phyloP scores from a whole-genome alignment of 2,797 vertebrate genomes.

The Otolemur crassicaudatus region DNA sequence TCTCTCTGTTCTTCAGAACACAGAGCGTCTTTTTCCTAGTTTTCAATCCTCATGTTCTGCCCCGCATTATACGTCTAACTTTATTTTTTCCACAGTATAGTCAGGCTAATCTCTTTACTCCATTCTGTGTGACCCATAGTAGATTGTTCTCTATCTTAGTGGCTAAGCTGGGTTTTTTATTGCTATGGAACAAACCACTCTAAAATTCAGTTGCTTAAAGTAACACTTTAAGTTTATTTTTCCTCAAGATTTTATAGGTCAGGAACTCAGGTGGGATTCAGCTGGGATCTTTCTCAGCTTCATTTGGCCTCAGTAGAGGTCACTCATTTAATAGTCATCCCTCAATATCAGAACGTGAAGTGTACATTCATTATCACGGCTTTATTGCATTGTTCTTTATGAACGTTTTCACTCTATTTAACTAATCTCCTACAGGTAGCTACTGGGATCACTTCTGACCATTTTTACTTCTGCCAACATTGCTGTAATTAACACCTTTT shows the following conservation, averaged over 20 bases:
- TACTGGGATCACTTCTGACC: background rate
- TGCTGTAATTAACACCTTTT: background rate
- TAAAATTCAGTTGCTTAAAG: background rate
- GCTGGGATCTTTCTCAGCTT: background rate
- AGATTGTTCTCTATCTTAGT: background rate
- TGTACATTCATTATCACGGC: background rate
- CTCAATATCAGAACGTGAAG: background rate
- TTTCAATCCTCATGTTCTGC: conserved; percentile 15
- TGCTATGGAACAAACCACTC: background rate
- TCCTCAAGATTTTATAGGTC: background rate
- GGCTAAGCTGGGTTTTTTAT: conserved; percentile 36
- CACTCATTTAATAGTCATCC: background rate
- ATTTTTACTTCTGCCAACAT: conserved; percentile 3
- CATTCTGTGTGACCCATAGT: background rate
- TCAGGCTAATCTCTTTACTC: background rate
- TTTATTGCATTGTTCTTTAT: background rate
- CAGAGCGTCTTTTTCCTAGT: conserved; percentile 9
- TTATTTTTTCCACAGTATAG: background rate
- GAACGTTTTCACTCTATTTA: background rate
- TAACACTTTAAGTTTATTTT: background rate
- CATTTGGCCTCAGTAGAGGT: background rate
- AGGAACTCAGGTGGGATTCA: background rate
- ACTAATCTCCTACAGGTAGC: background rate
- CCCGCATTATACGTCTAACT: background rate
- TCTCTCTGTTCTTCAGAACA: conserved; percentile 68